Percentiles rank a stretch among this genome's conserved stretches.
Evolutionary conservation across 2,113 vertebrate species (phyloP).

Genomic region (Podarcis cretensis): DNA sequence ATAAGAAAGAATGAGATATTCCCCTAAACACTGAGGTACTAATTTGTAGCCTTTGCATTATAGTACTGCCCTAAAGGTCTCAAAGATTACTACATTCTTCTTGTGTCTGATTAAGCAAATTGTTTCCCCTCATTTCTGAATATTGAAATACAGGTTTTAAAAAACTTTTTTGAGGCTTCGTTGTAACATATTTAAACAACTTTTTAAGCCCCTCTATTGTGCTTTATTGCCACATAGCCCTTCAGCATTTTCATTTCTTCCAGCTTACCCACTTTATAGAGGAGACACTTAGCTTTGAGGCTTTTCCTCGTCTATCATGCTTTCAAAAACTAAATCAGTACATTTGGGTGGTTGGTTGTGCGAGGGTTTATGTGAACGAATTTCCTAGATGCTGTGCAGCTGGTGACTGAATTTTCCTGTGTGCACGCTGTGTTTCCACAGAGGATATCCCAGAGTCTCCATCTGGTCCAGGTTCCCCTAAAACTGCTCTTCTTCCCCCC

Average conservation of each 20-base stretch:
- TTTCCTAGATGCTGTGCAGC: neutral
- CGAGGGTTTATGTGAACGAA: neutral
- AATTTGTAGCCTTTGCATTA: neutral
- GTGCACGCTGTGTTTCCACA: constrained; percentile 62
- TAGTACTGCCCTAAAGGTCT: neutral
- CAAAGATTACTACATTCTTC: neutral
- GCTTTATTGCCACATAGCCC: neutral
- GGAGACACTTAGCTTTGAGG: neutral
- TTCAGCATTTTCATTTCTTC: neutral
- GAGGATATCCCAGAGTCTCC: constrained; percentile 87
- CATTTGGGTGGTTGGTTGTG: no score
- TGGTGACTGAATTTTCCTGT: constrained; percentile 2
- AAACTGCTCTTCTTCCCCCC: constrained; percentile 79
- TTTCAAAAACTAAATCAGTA: neutral
- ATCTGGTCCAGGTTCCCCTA: constrained; percentile 79
- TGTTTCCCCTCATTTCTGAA: constrained; percentile 5
- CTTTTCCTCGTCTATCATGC: neutral
- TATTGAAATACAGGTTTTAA: neutral
- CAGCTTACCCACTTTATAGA: neutral
- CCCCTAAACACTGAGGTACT: constrained; percentile 10
- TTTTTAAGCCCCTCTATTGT: neutral
- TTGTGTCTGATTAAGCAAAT: constrained; percentile 19
- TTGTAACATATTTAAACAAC: neutral
- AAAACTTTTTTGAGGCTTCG: neutral
- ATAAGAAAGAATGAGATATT: neutral